Evolutionary conservation across 2,888 invertebrate genomes (phyloP).

Genomic region (Eupithecia exiguata): DNA sequence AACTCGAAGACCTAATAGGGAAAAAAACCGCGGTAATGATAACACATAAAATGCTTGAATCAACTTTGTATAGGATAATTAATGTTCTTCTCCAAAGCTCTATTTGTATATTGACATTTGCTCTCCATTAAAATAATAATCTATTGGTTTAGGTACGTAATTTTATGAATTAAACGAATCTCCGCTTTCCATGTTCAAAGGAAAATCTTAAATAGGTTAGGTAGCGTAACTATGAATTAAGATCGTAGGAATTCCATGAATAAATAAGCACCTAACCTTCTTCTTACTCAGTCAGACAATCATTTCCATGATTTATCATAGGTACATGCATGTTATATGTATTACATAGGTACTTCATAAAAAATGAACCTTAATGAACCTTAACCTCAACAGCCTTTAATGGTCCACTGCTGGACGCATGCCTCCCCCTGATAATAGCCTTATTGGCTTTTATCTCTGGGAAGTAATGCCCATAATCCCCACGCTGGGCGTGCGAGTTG

Average conservation of each 20-base stretch:
- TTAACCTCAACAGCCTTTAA: too few relatives aligned
- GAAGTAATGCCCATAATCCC: too few relatives aligned
- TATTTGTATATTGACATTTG: slow-evolving; percentile 21
- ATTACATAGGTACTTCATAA: background rate
- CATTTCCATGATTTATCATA: background rate
- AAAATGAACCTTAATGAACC: too few relatives aligned
- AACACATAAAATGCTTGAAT: background rate
- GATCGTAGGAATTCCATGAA: background rate
- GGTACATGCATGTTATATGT: background rate
- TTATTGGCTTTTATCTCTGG: too few relatives aligned
- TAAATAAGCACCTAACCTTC: background rate
- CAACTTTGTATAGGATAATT: slow-evolving; percentile 19
- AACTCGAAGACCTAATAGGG: background rate
- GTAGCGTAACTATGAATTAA: background rate
- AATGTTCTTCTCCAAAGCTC: slow-evolving; percentile 13
- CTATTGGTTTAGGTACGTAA: slow-evolving; percentile 44
- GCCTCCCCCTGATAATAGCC: too few relatives aligned
- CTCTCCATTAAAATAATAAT: slow-evolving; percentile 46
- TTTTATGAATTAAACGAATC: slow-evolving; percentile 20
- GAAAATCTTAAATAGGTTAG: background rate
- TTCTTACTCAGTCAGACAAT: background rate
- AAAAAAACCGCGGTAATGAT: background rate
- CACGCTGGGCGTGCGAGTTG: too few relatives aligned
- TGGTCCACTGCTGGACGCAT: too few relatives aligned
- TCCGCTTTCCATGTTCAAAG: slow-evolving; percentile 1